phyloP scores from a whole-genome alignment of 2,113 vertebrate genomes.

The Oplegnathus fasciatus region DNA sequence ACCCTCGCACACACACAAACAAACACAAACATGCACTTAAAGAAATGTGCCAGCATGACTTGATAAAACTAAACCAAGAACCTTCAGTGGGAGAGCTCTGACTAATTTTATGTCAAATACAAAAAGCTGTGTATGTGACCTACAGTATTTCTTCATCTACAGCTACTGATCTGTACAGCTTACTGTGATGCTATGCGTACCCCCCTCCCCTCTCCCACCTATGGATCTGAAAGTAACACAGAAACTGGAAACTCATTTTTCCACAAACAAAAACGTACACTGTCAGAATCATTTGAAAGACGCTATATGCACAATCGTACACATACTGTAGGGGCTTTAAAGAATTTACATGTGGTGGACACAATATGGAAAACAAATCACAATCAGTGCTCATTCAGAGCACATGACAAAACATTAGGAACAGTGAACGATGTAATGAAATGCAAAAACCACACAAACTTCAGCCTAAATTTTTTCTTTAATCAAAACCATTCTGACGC shows the following conservation, averaged over 20 bases:
- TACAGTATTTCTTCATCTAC: not conserved
- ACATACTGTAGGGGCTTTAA: too few species aligned
- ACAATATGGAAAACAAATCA: too few species aligned
- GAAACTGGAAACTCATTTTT: too few species aligned
- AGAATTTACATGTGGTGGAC: too few species aligned
- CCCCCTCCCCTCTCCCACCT: too few species aligned
- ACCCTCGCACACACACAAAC: not conserved
- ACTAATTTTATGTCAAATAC: not conserved
- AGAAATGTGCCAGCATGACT: not conserved
- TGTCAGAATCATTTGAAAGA: not conserved
- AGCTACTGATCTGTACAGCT: not conserved
- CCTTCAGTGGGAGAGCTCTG: not conserved
- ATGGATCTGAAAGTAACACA: too few species aligned
- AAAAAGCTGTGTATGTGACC: not conserved
- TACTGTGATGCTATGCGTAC: not conserved
- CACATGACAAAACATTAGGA: not conserved
- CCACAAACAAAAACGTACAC: too few species aligned
- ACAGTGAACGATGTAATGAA: too few species aligned
- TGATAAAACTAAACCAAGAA: not conserved
- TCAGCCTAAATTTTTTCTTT: not conserved
- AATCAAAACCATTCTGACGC: not conserved
- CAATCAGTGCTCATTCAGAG: too few species aligned
- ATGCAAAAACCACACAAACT: too few species aligned
- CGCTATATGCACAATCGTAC: not conserved
- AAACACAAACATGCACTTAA: conserved; percentile 13